Evolutionary conservation across 2,113 vertebrate species (phyloP).

Genomic region (Dicerorhinus sumatrensis): DNA sequence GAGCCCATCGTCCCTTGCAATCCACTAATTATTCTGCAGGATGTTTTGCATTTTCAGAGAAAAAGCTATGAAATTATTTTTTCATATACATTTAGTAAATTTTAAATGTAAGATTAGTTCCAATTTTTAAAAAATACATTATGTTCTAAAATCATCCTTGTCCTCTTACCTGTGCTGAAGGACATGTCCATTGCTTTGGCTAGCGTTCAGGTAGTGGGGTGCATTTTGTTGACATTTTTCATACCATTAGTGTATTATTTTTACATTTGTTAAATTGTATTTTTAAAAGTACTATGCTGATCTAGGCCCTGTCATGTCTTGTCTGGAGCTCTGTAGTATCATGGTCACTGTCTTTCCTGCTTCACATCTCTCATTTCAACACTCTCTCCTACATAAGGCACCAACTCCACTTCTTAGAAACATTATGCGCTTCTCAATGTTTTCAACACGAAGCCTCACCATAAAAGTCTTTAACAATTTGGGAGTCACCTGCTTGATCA

Average conservation of each 20-base stretch:
- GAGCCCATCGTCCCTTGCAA: background rate
- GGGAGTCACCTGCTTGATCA: background rate
- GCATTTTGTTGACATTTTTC: background rate
- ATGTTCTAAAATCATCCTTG: background rate
- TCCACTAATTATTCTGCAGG: background rate
- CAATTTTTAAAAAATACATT: background rate
- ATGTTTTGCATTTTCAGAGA: background rate
- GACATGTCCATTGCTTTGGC: background rate
- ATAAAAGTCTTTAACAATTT: background rate
- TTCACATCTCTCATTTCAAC: background rate
- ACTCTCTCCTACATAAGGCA: background rate
- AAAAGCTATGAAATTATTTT: background rate
- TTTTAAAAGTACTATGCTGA: background rate
- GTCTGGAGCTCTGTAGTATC: background rate
- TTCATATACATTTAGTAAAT: background rate
- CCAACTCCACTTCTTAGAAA: background rate
- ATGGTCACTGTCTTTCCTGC: background rate
- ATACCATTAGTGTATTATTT: background rate
- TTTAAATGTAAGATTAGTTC: slow-evolving; percentile 19
- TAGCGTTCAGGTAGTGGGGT: background rate
- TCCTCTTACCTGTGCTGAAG: background rate
- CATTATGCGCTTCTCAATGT: background rate
- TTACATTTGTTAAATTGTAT: background rate
- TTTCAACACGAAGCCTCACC: background rate
- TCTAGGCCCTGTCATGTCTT: background rate